Conservation (phyloP, 2,797 vertebrate genomes). For the Danio albolineatus region DNA sequence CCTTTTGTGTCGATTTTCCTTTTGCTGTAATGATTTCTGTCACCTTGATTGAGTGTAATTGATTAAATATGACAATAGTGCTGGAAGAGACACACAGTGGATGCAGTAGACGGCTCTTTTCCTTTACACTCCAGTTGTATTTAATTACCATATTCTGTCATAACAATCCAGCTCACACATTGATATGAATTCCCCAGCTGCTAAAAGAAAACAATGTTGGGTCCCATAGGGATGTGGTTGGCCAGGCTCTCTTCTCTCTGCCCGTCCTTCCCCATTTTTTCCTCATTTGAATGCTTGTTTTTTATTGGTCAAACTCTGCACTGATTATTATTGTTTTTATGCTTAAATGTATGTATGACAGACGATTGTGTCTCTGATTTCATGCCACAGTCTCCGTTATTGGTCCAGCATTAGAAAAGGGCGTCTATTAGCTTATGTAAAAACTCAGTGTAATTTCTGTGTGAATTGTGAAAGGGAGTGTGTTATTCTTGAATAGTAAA, state of each 20-base stretch:
- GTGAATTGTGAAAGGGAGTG: neutral
- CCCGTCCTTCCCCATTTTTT: constrained; percentile 7
- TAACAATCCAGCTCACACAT: constrained; percentile 70
- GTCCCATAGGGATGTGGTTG: constrained; percentile 62
- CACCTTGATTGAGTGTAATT: constrained; percentile 73
- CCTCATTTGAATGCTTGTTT: neutral
- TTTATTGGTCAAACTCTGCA: neutral
- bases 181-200: constrained; percentile 71
- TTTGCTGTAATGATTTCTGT: constrained; percentile 73
- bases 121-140: constrained; percentile 60
- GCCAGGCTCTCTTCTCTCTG: constrained; percentile 42
- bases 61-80: constrained; percentile 77
- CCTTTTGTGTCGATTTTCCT: constrained; percentile 39
- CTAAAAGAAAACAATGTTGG: constrained; percentile 66
- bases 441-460: neutral
- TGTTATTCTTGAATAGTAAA: neutral
- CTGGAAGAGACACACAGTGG: constrained; percentile 69
- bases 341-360: neutral
- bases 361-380: no score
- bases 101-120: constrained; percentile 68
- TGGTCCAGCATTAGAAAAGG: neutral
- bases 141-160: constrained; percentile 79
- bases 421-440: neutral
- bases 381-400: no score
- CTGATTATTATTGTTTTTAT: neutral